Base-by-base conservation (phyloP, 2,888 invertebrate species). In the Lasioglossum figueresi region DNA sequence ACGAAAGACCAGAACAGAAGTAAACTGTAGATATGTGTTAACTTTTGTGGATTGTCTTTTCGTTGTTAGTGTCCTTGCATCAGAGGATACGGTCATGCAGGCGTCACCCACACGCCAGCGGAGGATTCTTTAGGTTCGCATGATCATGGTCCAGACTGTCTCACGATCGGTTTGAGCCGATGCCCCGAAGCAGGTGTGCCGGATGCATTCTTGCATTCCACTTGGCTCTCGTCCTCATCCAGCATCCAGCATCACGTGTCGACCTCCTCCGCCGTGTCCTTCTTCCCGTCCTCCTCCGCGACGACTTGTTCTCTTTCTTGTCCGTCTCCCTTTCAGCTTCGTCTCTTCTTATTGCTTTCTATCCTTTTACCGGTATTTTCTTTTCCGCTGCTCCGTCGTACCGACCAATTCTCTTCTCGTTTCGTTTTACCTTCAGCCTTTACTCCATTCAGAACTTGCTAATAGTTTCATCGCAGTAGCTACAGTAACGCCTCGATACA, bases 151-250 rank as follows among this genome's bases (percentile, higher is more conserved):
- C 70, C 82, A 52, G 68, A 59, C 48, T 79, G 80, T 43, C 31
- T 83, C 81, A 63, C 63, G 63, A 63, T 83, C 82, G 75, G 84
- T 89, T 87, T 72, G 85, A 84, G 82, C 77, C 72, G 78, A 83
- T 84, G 82, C 74, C 88, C 75, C 84, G 80, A 76, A 88, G 91
- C 91, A 90, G 88, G 91, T 90, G 91, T 87, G 88, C 71, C 79
- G 82, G 75, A 81, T 87, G 76, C 88, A 87, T 91, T 88, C 88
- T 89, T 84, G 80, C 87, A 86, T 91, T 90, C 86, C 89, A 84
- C 74, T 56, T 34, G 86, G 73, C 75, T 83, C 88, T 86, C 82
- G 79, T 84, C 79, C 86, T 86, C 86, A 88, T 88, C 87, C 90
- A 86, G 66, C 86, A 88, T 87, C 87, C 90, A 86, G 66, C 66